phyloP scores from a whole-genome alignment of 2,797 vertebrate genomes.

The Anableps anableps region DNA sequence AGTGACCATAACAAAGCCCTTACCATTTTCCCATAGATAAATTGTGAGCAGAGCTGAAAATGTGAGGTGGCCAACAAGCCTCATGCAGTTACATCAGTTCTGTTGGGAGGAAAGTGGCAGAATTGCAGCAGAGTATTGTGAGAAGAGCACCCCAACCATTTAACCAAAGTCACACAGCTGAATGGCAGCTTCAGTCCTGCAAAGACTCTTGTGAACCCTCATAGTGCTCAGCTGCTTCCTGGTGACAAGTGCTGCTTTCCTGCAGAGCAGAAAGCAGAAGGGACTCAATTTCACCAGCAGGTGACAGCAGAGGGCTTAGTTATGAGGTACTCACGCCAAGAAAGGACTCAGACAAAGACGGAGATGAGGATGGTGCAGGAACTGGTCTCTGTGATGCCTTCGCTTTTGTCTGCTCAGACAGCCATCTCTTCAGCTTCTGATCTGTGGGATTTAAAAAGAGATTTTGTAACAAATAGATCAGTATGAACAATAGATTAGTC shows the following conservation, averaged over 20 bases:
- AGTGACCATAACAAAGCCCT: background rate
- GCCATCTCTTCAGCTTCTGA: slow-evolving; percentile 75
- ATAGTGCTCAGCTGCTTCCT: slow-evolving; percentile 53
- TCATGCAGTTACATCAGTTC: background rate
- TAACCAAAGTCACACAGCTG: background rate
- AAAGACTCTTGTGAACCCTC: slow-evolving; percentile 74
- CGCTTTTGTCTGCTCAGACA: slow-evolving; percentile 60
- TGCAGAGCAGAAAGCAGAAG: slow-evolving; percentile 34
- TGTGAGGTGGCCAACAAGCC: background rate
- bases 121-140: background rate
- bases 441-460: slow-evolving; percentile 44
- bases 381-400: background rate
- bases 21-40: background rate
- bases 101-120: background rate
- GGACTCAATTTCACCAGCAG: slow-evolving; percentile 27
- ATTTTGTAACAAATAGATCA: background rate
- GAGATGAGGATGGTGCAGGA: slow-evolving; percentile 34
- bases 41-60: background rate
- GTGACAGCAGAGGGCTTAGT: slow-evolving; percentile 37
- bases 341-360: background rate
- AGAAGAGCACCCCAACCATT: background rate
- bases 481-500: background rate
- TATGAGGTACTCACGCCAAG: background rate
- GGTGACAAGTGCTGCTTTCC: slow-evolving; percentile 57
- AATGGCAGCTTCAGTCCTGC: slow-evolving; percentile 55